phyloP scores from a whole-genome alignment of 2,888 invertebrate genomes.

The Tenodera sinensis region DNA sequence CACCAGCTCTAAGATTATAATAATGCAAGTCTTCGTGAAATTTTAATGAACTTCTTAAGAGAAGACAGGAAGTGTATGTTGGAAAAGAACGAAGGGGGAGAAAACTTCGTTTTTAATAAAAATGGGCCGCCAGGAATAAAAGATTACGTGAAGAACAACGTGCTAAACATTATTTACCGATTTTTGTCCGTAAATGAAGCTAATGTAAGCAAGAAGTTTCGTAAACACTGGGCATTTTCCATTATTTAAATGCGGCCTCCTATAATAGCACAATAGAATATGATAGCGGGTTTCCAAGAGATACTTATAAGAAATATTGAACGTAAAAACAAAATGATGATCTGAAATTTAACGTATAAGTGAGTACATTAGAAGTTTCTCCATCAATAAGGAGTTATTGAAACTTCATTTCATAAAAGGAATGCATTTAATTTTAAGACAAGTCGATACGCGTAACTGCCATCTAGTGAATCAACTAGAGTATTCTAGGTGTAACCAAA shows the following conservation, averaged over 20 bases:
- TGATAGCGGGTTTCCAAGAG: too few species aligned
- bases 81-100: not conserved
- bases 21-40: constrained; percentile 24
- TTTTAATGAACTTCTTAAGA: constrained; percentile 26
- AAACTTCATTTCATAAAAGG: too few species aligned
- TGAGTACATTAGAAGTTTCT: too few species aligned
- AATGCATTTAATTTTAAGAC: too few species aligned
- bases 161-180: not conserved
- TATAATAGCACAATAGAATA: not conserved
- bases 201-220: not conserved
- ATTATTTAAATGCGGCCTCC: not conserved
- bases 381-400: too few species aligned
- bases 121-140: not conserved
- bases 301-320: too few species aligned
- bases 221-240: not conserved
- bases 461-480: too few species aligned
- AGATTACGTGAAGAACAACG: not conserved
- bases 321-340: too few species aligned
- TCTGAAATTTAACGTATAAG: too few species aligned
- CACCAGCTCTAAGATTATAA: constrained; percentile 19
- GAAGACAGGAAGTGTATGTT: not conserved
- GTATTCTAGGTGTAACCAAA: too few species aligned
- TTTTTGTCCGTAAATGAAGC: not conserved
- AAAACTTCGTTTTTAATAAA: not conserved
- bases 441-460: too few species aligned